Evolutionary conservation across 1,140 invertebrate genomes (phyloP).

Genomic region (Chelonus insularis): DNA sequence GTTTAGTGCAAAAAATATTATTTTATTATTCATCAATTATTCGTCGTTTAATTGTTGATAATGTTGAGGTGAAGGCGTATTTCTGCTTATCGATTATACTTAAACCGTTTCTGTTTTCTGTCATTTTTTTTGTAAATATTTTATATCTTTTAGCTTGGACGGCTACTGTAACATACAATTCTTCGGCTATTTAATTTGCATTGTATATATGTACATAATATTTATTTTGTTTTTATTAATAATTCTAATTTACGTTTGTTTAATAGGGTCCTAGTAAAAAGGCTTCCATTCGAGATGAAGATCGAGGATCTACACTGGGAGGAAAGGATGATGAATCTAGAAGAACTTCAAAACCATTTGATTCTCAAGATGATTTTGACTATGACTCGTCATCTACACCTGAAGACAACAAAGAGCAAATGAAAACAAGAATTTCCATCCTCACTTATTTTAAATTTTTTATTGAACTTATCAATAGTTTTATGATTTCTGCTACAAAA

Average conservation of each 20-base stretch:
- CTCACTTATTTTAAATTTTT: slow-evolving; percentile 63
- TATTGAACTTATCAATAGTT: slow-evolving; percentile 76
- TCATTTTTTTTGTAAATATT: not conserved
- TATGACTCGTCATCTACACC: not conserved
- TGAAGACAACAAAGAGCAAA: slow-evolving; percentile 37
- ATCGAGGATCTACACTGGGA: not conserved
- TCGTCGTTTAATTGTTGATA: too few species aligned
- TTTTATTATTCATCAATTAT: too few species aligned
- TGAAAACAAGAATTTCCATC: slow-evolving; percentile 44
- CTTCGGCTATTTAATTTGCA: slow-evolving; percentile 1
- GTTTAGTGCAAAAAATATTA: too few species aligned
- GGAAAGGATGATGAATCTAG: slow-evolving; percentile 26
- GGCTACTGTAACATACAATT: slow-evolving; percentile 4
- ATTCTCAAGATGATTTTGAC: slow-evolving; percentile 26
- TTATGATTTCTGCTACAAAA: slow-evolving; percentile 84
- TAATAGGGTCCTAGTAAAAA: not conserved
- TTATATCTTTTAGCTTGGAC: not conserved
- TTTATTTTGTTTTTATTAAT: not conserved
- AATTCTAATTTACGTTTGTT: not conserved
- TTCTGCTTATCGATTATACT: too few species aligned
- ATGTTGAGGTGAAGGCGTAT: too few species aligned
- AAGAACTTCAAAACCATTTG: slow-evolving; percentile 34
- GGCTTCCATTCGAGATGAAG: not conserved
- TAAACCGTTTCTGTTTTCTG: not conserved
- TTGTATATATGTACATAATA: not conserved